Evolutionary conservation across 1,140 invertebrate genomes (phyloP), one percentile per base, ranked within the genome.

Genomic region (Prorops nasuta): DNA sequence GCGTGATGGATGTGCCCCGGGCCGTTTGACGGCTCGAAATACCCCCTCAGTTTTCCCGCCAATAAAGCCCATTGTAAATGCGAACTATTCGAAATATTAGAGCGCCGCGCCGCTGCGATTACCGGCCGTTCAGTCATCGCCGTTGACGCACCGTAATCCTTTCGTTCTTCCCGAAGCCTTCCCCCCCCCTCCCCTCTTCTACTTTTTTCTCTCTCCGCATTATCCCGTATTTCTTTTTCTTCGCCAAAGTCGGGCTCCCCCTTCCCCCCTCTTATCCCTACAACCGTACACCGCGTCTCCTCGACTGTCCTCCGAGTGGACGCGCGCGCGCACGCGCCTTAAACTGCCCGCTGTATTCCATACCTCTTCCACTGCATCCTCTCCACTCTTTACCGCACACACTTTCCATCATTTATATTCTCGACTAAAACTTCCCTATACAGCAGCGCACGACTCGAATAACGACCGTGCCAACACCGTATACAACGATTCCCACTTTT

Each of bases 1-100:
- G 60, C 58, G 67, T 78, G 75, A 78, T 78, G 74, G 75, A 78
- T 78, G 74, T 69, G 64, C 59, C 65, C 56, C 49, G 10, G 24
- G 24, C 24, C 24, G 56, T 55, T 54, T 50, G n/a, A n/a, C n/a
- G n/a, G 60, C 54, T 67, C 59, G 64, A 71, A 74, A 71, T 69
- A 67, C 64, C 67, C 66, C 68, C 58, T 61, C 53, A 61, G 66
- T 68, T 75, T 72, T 71, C 66, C 70, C 69, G 69, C 72, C 70
- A 74, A 74, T 73, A 75, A 74, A 75, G 71, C 71, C 68, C 62
- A 71, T 78, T 78, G 76, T 78, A 75, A 75, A 78, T 77, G 72
- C 72, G 65, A 77, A 78, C 73, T 78, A 76, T 77, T 76, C 71
- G 73, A 74, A 77, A 77, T 76, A 78, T 77, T 76, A 76, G 70